Evolutionary conservation across 2,113 vertebrate species (phyloP).

Genomic region (Garra rufa): DNA sequence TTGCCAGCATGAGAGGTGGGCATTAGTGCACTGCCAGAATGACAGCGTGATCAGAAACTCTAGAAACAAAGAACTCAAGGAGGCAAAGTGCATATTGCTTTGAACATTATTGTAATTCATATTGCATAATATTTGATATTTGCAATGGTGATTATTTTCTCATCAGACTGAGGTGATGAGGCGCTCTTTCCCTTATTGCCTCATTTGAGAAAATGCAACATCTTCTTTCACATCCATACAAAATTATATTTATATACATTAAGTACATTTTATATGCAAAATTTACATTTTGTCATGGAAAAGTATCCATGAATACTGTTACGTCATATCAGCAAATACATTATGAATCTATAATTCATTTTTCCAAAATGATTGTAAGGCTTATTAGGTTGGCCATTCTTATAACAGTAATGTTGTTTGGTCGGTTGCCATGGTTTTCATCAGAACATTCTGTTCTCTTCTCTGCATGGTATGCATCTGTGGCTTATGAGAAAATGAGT

Average conservation of each 20-base stretch:
- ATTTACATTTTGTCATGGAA: not conserved
- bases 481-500: not conserved
- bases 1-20: not conserved
- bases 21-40: not conserved
- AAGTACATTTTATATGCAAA: not conserved
- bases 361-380: not conserved
- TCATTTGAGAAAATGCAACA: not conserved
- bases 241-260: not conserved
- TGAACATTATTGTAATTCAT: not conserved
- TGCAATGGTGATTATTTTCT: conserved; percentile 10
- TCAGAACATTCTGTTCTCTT: not conserved
- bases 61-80: not conserved
- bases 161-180: not conserved
- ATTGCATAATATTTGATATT: not conserved
- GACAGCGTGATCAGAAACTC: not conserved
- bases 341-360: not conserved
- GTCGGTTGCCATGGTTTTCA: conserved; percentile 25
- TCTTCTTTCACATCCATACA: not conserved
- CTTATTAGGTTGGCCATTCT: not conserved
- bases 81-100: not conserved
- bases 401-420: not conserved
- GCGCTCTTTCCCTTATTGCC: not conserved
- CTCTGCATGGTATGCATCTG: not conserved
- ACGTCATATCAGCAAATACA: not conserved
- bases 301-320: not conserved